Conservation (phyloP, 2,113 vertebrate species). For the Sarotherodon lohbergeri region DNA sequence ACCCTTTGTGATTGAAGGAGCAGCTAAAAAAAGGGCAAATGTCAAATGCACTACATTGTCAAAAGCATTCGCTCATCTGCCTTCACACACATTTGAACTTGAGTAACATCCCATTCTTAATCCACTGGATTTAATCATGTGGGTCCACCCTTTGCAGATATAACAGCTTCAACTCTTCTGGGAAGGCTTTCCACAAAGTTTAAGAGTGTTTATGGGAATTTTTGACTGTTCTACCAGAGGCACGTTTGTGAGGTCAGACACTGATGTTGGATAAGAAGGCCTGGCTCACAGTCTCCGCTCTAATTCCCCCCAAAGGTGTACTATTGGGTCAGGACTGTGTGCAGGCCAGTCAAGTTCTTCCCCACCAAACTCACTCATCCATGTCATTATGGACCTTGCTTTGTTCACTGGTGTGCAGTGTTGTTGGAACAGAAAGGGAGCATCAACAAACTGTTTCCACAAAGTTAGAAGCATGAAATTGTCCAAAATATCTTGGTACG, state of each 20-base stretch:
- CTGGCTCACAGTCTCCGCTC: not conserved
- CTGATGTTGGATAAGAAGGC: not conserved
- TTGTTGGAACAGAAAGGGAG: not conserved
- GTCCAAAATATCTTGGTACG: not conserved
- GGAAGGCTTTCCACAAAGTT: not conserved
- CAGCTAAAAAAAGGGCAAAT: not conserved
- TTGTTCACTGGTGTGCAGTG: not conserved
- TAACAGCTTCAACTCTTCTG: not conserved
- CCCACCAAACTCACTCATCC: not conserved
- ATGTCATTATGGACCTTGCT: not conserved
- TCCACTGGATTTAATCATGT: not conserved
- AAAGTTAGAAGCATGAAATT: not conserved
- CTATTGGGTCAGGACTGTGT: not conserved
- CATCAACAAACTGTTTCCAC: not conserved
- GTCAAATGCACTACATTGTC: not conserved
- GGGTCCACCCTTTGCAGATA: not conserved
- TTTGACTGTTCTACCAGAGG: not conserved
- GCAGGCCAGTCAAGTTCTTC: not conserved
- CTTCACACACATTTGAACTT: not conserved
- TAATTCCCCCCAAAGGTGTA: not conserved
- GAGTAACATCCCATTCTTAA: not conserved
- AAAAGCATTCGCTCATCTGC: not conserved
- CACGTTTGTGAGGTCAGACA: not conserved
- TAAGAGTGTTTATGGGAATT: not conserved
- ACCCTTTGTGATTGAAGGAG: not conserved